Conservation (phyloP, 1,140 invertebrate species). For the Anadara kagoshimensis region DNA sequence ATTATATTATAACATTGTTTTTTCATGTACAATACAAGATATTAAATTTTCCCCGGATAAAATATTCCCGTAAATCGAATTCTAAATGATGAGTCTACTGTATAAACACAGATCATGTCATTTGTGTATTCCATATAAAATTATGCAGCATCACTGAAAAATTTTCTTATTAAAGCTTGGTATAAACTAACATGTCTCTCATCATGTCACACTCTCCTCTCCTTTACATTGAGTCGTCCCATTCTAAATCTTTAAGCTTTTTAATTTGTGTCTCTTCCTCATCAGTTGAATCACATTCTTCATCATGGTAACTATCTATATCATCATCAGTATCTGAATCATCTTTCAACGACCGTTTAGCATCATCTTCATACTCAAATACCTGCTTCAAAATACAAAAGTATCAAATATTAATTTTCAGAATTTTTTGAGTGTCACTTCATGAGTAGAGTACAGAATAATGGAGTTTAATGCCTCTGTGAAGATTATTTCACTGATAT, state of each 20-base stretch:
- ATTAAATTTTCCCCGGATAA: too few relatives aligned
- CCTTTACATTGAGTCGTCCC: slow-evolving; percentile 77
- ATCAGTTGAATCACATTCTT: slow-evolving; percentile 78
- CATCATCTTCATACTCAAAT: slow-evolving; percentile 72
- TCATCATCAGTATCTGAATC: slow-evolving; percentile 72
- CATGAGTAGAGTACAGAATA: not conserved
- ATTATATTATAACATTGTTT: too few relatives aligned
- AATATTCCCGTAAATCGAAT: too few relatives aligned
- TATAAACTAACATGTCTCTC: too few relatives aligned
- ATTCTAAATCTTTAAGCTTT: slow-evolving; percentile 78
- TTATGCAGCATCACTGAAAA: too few relatives aligned
- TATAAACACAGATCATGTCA: too few relatives aligned
- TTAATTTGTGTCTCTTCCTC: slow-evolving; percentile 74
- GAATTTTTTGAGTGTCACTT: not conserved
- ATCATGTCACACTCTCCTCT: too few relatives aligned
- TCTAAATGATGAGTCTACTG: too few relatives aligned
- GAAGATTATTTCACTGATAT: not conserved
- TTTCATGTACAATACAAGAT: too few relatives aligned
- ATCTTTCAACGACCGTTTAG: slow-evolving; percentile 62
- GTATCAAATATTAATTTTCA: not conserved
- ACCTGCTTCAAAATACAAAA: slow-evolving; percentile 61
- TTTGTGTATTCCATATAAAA: too few relatives aligned
- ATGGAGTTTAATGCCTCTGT: not conserved
- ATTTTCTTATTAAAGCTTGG: too few relatives aligned
- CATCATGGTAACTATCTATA: slow-evolving; percentile 75